Base-by-base conservation (phyloP, 1,140 invertebrate genomes). In the Penaeus vannamei region DNA sequence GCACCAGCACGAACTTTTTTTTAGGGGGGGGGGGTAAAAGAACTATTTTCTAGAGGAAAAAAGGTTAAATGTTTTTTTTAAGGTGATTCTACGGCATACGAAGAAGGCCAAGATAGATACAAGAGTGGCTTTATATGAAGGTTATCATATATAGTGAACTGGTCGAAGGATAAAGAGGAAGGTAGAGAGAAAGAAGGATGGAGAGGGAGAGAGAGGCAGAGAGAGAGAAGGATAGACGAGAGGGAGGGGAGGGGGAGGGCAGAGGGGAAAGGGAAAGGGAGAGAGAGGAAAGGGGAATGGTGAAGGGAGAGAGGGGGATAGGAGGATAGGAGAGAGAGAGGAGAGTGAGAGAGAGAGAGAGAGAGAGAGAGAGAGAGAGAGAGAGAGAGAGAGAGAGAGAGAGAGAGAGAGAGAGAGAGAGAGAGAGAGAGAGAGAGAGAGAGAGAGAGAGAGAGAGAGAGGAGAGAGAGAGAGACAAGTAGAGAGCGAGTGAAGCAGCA, bases 331-430 rank as follows among this genome's bases (percentile, higher is more conserved):
- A 17, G 19, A 22, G 14, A 22, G 17, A 17, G 32, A 17, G 3
- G 66, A n/a, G 66, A 69, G 66, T 3, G 66, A 69, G 66, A n/a
- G 66, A 69, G 66, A 69, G 66, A n/a, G 66, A 69, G 66, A 69
- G 66, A n/a, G 66, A 69, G 66, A 69, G 66, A n/a, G 46, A 53
- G 46, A 53, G 46, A 12, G 46, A 53, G 46, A 53, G 46, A 12
- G 46, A 53, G 46, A 69, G 10, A n/a, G 32, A 69, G 79, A 53
- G 79, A 60, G 79, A 53, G 79, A 81, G 79, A 60, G 36, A 53
- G 79, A 60, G 79, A 59, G 79, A 81, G 46, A n/a, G 46, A 4
- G 79, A 23, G 46, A n/a, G 46, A 5, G 46, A 59, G 46, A 23
- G 46, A 59, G 79, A 81, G 46, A 59, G 79, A 60, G 79, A 59